phyloP scores from a whole-genome alignment of 2,797 vertebrate genomes.

The Pterois miles region DNA sequence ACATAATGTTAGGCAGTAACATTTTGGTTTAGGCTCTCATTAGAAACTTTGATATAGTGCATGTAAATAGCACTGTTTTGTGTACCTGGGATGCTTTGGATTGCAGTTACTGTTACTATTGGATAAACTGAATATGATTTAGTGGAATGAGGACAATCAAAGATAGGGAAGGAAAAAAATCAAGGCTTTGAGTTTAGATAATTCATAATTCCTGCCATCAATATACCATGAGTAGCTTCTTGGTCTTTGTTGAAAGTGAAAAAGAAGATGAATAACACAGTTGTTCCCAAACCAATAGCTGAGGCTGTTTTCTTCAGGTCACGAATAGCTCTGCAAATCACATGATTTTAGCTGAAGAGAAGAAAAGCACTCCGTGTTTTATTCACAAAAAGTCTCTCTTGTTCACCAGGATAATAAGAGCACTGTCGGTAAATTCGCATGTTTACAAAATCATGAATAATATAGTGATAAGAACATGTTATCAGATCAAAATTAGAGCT shows the following conservation, averaged over 20 bases:
- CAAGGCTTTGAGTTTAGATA: neutral
- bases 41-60: neutral
- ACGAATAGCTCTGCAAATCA: conserved; percentile 38
- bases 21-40: neutral
- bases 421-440: neutral
- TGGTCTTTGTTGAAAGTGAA: neutral
- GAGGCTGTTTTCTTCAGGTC: conserved; percentile 8
- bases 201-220: neutral
- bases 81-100: neutral
- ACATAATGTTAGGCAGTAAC: neutral
- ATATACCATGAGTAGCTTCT: neutral
- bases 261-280: conserved; percentile 43
- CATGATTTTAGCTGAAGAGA: neutral
- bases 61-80: neutral
- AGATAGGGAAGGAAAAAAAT: neutral
- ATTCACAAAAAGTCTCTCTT: neutral
- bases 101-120: neutral
- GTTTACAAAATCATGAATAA: neutral
- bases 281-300: conserved; percentile 44
- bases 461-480: neutral
- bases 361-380: conserved; percentile 27
- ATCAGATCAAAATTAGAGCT: neutral
- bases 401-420: neutral
- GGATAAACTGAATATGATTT: neutral
- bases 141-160: neutral